These are phyloP conservation scores for Phataginus tricuspis DNA, from an alignment of 2,797 vertebrate species.

Conservation along the genomic window DNA sequence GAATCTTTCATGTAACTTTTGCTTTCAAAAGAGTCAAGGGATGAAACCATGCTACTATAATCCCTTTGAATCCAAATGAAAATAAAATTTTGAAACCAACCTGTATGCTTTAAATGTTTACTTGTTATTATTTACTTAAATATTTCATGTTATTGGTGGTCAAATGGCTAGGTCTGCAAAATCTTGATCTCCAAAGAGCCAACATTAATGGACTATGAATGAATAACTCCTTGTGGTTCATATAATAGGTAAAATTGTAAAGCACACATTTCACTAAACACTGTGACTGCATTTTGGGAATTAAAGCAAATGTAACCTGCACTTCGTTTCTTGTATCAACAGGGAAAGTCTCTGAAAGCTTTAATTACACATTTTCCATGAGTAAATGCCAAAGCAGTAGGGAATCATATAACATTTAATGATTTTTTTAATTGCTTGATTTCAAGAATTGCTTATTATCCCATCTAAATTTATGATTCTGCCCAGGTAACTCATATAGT, in stretches of 20 bases:
- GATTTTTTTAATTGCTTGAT: not conserved
- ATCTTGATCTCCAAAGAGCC: not conserved
- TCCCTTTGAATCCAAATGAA: conserved; percentile 50
- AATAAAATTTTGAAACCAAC: conserved; percentile 34
- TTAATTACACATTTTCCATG: not conserved
- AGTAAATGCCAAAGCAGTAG: not conserved
- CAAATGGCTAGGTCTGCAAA: conserved; percentile 20
- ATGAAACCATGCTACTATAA: not conserved
- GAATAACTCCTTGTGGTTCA: not conserved
- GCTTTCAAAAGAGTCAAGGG: conserved; percentile 53
- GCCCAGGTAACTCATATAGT: not conserved
- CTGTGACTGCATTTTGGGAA: not conserved
- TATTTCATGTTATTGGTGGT: not conserved
- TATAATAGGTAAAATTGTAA: not conserved
- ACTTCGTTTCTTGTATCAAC: not conserved
- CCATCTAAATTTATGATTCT: conserved; percentile 7
- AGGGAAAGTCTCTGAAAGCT: not conserved
- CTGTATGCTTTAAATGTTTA: conserved; percentile 29
- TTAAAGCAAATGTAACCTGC: not conserved
- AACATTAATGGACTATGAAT: not conserved
- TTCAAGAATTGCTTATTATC: conserved; percentile 39
- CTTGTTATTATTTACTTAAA: not conserved
- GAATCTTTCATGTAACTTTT: conserved; percentile 53
- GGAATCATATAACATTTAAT: not conserved
- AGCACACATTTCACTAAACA: not conserved